Base-by-base conservation (phyloP, 2,797 vertebrate genomes). In the Lates japonicus region DNA sequence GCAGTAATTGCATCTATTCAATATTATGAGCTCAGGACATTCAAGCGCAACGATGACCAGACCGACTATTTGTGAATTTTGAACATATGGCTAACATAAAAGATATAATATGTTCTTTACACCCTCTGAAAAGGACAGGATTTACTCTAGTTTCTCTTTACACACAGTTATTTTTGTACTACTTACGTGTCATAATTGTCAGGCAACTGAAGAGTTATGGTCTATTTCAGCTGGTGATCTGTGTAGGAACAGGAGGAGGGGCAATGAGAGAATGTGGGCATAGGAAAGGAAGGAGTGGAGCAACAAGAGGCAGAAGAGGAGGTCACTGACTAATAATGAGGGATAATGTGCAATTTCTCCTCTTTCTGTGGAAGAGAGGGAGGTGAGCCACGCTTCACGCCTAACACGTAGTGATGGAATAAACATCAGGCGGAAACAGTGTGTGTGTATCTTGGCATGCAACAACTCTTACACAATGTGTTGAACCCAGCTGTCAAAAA, bases 171-270 rank as follows among this genome's bases (percentile, higher is more conserved):
- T 73, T 81, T 72, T 41, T 1, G 70, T 48, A 74, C 79, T 88
- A 97, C 97, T 98, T 95, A 97, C 97, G 97, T 95, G 89, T 99
- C 98, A 65, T 98, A 99, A 93, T 97, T 99, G 95, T 99, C 98
- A 39, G 98, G 98, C n/a, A n/a, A n/a, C n/a, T n/a, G n/a, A n/a
- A n/a, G n/a, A n/a, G 93, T 99, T 99, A 84, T 99, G 97, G 94
- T 99, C 98, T 90, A 99, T 96, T 99, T 99, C 94, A 99, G 95
- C 94, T 99, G 98, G 98, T 99, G 91, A 99, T 99, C 98, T 99
- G 92, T 85, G 85, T 67, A 71, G 90, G 92, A 93, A 93, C 66
- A 91, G 86, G 87, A 94, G 81, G 83, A 91, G n/a, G 79, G 76
- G 70, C 70, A 87, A 73, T 64, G 88, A 89, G 79, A 82, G 72